A percentile compares a stretch with the other conserved stretches of the same genome.
Evolutionary conservation across 2,113 vertebrate species (phyloP).

Genomic region (Hemicordylus capensis): DNA sequence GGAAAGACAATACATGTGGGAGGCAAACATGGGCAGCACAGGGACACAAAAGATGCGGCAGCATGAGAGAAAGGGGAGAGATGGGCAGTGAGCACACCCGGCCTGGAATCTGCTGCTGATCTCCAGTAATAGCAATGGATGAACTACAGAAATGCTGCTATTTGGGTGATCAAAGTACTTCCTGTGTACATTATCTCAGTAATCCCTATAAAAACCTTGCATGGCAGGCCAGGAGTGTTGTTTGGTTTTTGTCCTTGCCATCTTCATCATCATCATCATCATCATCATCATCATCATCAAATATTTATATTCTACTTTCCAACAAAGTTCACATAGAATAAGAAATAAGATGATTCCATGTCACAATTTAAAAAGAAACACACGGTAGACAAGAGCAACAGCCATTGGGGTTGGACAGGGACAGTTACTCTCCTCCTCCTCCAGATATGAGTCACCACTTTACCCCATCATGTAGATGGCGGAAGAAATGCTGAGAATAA

Average conservation of each 20-base stretch:
- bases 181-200: background rate
- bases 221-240: background rate
- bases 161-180: background rate
- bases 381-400: no score
- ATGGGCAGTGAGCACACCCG: background rate
- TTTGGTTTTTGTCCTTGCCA: no score
- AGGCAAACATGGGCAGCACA: background rate
- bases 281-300: no score
- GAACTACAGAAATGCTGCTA: background rate
- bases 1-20: background rate
- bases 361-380: no score
- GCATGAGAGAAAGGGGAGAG: background rate
- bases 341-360: no score
- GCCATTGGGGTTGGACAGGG: no score
- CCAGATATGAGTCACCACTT: no score
- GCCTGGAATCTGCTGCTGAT: background rate
- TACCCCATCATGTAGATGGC: no score
- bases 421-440: no score
- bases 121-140: background rate
- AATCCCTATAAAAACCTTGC: background rate
- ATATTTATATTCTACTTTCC: no score
- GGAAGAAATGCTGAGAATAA: background rate
- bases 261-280: no score
- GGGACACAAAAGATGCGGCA: background rate
- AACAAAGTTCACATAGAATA: no score